Evolutionary conservation across 2,888 invertebrate species (phyloP).

Genomic region (Phragmatobia fuliginosa): DNA sequence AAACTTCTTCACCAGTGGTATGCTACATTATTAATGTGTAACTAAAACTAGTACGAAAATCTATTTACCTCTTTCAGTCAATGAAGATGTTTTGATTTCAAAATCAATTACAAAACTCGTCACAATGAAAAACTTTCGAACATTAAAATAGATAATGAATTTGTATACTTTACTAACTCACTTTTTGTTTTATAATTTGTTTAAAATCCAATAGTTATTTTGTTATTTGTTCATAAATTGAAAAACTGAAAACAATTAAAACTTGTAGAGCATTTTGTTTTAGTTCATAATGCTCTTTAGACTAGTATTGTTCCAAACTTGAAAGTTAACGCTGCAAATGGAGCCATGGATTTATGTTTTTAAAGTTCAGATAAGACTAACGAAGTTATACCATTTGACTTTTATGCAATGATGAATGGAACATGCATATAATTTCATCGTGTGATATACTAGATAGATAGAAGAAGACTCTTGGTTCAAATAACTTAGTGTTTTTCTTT

Average conservation of each 20-base stretch:
- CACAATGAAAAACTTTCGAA: not conserved
- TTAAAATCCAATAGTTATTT: constrained; percentile 14
- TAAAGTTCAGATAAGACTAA: not conserved
- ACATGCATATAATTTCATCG: not conserved
- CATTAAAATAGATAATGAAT: not conserved
- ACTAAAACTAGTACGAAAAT: too few relatives aligned
- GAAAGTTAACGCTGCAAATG: constrained; percentile 24
- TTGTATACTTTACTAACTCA: not conserved
- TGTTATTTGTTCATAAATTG: constrained; percentile 14
- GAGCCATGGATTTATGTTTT: constrained; percentile 22
- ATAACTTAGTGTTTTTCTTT: not conserved
- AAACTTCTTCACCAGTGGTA: too few relatives aligned
- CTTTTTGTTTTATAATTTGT: constrained; percentile 8
- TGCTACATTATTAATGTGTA: too few relatives aligned
- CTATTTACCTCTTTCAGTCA: too few relatives aligned
- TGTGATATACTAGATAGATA: too few relatives aligned
- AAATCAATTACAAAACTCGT: not conserved
- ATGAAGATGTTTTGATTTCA: not conserved
- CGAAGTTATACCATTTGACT: not conserved
- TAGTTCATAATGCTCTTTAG: constrained; percentile 32
- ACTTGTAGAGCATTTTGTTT: constrained; percentile 34
- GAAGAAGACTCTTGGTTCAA: too few relatives aligned
- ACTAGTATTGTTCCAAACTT: constrained; percentile 22
- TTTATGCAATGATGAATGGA: not conserved
- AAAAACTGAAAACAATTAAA: constrained; percentile 31